These are phyloP conservation scores for Papilio machaon DNA, from an alignment of 1,140 invertebrate genomes.

Conservation along the genomic window DNA sequence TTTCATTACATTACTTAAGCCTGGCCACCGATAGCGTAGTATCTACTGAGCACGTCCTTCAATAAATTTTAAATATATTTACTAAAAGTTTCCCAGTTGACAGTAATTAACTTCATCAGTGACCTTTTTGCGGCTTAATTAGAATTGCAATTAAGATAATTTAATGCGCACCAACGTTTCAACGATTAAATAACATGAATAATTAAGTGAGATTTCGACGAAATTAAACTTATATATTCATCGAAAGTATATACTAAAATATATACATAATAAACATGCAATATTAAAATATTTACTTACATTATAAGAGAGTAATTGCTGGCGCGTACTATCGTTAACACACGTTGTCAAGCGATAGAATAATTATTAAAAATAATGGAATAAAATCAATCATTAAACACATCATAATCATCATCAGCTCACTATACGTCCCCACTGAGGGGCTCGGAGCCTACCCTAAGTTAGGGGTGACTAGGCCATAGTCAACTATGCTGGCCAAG, in stretches of 20 bases:
- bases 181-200: slow-evolving; percentile 4
- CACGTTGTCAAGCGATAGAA: too few species aligned
- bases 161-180: slow-evolving; percentile 18
- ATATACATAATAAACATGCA: too few species aligned
- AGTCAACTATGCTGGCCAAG: too few species aligned
- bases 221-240: too few species aligned
- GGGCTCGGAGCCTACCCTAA: too few species aligned
- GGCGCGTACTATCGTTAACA: too few species aligned
- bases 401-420: too few species aligned
- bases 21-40: neutral
- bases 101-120: slow-evolving; percentile 6
- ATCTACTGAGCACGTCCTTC: neutral
- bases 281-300: neutral
- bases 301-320: too few species aligned
- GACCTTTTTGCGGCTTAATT: slow-evolving; percentile 8
- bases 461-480: too few species aligned
- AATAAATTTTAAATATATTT: slow-evolving; percentile 4
- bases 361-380: too few species aligned
- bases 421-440: too few species aligned
- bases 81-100: neutral
- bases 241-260: neutral
- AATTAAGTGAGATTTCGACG: slow-evolving; percentile 5
- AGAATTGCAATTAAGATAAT: slow-evolving; percentile 3
- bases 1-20: neutral
- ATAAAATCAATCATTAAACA: too few species aligned